These are phyloP conservation scores for Platorchestia sp. DNA, from an alignment of 1,140 invertebrate genomes.

Conservation along the genomic window DNA sequence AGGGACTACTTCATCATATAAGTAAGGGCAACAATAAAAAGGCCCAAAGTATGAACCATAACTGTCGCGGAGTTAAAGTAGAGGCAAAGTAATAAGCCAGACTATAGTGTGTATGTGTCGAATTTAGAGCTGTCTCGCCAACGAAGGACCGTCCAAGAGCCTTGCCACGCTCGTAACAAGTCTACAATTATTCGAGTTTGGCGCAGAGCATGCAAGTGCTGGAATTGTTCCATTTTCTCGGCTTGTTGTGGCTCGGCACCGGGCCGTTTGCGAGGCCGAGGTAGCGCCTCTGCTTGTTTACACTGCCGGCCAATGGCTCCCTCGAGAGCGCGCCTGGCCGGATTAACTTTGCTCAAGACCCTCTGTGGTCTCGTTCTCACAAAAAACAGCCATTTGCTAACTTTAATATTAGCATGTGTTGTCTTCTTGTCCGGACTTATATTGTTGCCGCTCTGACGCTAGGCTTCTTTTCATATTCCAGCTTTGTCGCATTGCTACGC, in stretches of 20 bases:
- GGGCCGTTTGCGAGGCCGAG: slow-evolving; percentile 29
- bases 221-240: slow-evolving; percentile 43
- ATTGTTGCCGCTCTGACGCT: slow-evolving; percentile 29
- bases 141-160: slow-evolving; percentile 50
- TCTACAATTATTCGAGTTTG: slow-evolving; percentile 53
- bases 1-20: slow-evolving; percentile 54
- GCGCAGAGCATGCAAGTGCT: slow-evolving; percentile 18
- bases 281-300: slow-evolving; percentile 2
- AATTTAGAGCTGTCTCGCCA: slow-evolving; percentile 47
- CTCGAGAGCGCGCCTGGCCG: slow-evolving; percentile 10
- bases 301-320: slow-evolving; percentile 35
- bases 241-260: neutral
- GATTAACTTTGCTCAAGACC: slow-evolving; percentile 54
- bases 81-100: slow-evolving; percentile 53
- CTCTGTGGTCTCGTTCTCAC: slow-evolving; percentile 45
- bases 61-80: slow-evolving; percentile 53
- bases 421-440: slow-evolving; percentile 50
- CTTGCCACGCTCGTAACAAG: slow-evolving; percentile 41
- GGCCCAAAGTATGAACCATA: slow-evolving; percentile 54
- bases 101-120: slow-evolving; percentile 51
- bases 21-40: slow-evolving; percentile 54
- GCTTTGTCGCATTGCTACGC: slow-evolving; percentile 49
- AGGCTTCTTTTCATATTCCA: slow-evolving; percentile 22
- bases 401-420: slow-evolving; percentile 56
- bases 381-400: slow-evolving; percentile 54